phyloP scores from a whole-genome alignment of 2,113 vertebrate species.

The Cromileptes altivelis region DNA sequence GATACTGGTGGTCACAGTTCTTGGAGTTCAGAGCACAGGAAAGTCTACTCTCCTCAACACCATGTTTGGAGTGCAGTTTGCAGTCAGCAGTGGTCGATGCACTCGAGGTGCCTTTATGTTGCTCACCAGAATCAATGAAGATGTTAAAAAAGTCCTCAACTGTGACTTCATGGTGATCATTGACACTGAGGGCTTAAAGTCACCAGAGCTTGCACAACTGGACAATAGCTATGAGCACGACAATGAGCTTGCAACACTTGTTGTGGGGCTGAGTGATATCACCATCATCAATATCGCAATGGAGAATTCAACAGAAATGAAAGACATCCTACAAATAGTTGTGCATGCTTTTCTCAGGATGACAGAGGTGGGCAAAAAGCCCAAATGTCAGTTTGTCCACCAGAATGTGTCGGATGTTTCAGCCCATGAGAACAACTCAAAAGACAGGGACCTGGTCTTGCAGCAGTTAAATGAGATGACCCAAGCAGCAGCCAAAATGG shows the following conservation, averaged over 20 bases:
- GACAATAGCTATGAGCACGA: conserved; percentile 81
- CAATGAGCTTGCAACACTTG: conserved; percentile 85
- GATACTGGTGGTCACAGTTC: conserved; percentile 83
- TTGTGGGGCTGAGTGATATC: conserved; percentile 86
- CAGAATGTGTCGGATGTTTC: conserved; percentile 85
- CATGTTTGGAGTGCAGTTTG: conserved; percentile 90
- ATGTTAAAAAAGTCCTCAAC: conserved; percentile 69
- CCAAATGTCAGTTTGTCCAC: conserved; percentile 86
- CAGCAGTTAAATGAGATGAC: conserved; percentile 83
- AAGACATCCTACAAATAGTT: conserved; percentile 78
- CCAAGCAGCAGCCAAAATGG: conserved; percentile 79
- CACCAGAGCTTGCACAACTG: conserved; percentile 73
- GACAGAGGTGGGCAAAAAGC: conserved; percentile 82
- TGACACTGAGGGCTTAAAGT: conserved; percentile 80
- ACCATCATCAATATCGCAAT: conserved; percentile 85
- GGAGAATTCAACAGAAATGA: conserved; percentile 78
- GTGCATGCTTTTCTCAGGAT: conserved; percentile 81
- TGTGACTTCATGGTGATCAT: conserved; percentile 81
- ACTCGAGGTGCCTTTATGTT: conserved; percentile 85
- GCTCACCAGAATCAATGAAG: conserved; percentile 71
- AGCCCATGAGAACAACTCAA: conserved; percentile 79
- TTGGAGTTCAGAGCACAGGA: conserved; percentile 88
- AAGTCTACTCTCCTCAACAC: conserved; percentile 91
- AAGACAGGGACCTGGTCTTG: conserved; percentile 79
- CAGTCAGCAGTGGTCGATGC: conserved; percentile 84